Evolutionary conservation across 1,140 invertebrate genomes (phyloP), one percentile per base, ranked within the genome.

Genomic region (Bombus waltoni): DNA sequence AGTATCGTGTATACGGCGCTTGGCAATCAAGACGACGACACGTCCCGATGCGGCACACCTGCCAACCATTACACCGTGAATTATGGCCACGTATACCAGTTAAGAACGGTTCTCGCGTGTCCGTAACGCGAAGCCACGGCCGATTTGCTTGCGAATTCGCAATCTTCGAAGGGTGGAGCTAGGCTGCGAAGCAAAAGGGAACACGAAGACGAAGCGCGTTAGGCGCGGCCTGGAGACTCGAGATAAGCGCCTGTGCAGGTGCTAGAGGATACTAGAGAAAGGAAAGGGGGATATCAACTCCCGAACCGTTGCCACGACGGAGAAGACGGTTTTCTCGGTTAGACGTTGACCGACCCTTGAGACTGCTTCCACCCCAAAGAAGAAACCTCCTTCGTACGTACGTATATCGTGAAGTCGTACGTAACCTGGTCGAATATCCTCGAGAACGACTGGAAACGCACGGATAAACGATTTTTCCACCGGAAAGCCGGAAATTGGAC

Each of bases 161-260:
- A 53, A 40, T 59, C 47, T 68, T 78, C 32, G 8, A 15, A 32
- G 42, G 72, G 28, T 65, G 47, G 70, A 59, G 42, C 11, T 13
- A 8, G 42, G 13, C 42, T 53, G 57, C 10, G 57, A n/a, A 81
- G 44, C 3, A 15, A 42, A 78, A 13, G 47, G 53, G 18, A 22
- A 87, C 86, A 83, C 68, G 66, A 80, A 87, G 86, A 86, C 32
- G 86, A 77, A 85, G 88, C 71, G 75, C 82, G 88, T 93, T 88
- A 89, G 88, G 80, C 82, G 78, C 47, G 13, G 90, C 72, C 89
- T 91, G 91, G 86, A 87, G 87, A 74, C 85, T 89, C 73, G 66
- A 92, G 93, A 93, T 93, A 93, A 93, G 91, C 87, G 87, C 13
- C 70, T 74, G 59, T 86, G 38, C 87, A 90, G 81, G 89, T 90